phyloP scores from a whole-genome alignment of 2,888 invertebrate genomes.

The Diarsia brunnea region DNA sequence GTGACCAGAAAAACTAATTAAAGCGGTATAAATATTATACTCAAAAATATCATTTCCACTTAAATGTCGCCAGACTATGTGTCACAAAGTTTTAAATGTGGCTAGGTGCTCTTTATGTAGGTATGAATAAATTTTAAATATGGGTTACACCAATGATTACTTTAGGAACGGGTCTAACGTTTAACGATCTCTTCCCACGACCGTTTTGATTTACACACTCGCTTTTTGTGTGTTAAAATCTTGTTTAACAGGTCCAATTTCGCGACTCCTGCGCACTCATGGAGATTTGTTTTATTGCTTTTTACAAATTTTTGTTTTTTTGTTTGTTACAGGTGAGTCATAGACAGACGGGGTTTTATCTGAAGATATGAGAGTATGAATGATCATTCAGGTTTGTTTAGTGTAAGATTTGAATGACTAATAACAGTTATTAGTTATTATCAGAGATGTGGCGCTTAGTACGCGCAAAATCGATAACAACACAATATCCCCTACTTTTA shows the following conservation, averaged over 20 bases:
- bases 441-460: background rate
- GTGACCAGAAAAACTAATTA: background rate
- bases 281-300: slow-evolving; percentile 39
- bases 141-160: slow-evolving; percentile 49
- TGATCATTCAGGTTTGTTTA: slow-evolving; percentile 34
- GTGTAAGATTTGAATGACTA: background rate
- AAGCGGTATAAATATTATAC: background rate
- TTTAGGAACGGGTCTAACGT: slow-evolving; percentile 49
- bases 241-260: slow-evolving; percentile 54
- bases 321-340: slow-evolving; percentile 76
- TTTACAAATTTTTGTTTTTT: slow-evolving; percentile 63
- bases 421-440: slow-evolving; percentile 2
- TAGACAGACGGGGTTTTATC: slow-evolving; percentile 11
- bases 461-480: slow-evolving; percentile 12
- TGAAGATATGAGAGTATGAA: slow-evolving; percentile 16
- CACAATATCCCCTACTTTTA: slow-evolving; percentile 34
- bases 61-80: slow-evolving; percentile 31
- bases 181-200: slow-evolving; percentile 65
- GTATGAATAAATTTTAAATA: slow-evolving; percentile 49
- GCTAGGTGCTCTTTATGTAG: slow-evolving; percentile 34
- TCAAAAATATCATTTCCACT: background rate
- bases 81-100: slow-evolving; percentile 26
- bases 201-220: slow-evolving; percentile 62
- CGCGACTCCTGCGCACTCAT: slow-evolving; percentile 43
- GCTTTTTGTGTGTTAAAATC: slow-evolving; percentile 56